phyloP scores from a whole-genome alignment of 2,888 invertebrate genomes.

The Ctena decussata region DNA sequence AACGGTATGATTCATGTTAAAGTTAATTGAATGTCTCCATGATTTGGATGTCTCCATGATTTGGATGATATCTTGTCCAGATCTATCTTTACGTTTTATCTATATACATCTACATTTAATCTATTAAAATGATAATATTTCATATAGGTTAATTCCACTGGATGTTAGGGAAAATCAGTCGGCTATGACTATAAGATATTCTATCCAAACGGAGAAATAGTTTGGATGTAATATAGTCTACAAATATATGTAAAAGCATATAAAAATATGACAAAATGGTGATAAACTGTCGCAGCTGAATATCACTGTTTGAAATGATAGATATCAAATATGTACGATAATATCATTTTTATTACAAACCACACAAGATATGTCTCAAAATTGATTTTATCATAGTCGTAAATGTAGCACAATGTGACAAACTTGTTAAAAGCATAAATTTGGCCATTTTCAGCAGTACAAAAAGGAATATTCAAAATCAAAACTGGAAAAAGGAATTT shows the following conservation, averaged over 20 bases:
- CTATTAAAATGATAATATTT: slow-evolving; percentile 4
- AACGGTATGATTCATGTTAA: no score
- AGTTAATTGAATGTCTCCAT: background rate
- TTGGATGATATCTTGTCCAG: background rate
- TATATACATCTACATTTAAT: background rate
- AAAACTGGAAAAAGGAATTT: no score
- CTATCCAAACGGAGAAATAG: no score
- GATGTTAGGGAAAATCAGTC: background rate
- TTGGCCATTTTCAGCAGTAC: background rate
- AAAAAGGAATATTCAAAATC: no score
- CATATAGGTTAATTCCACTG: background rate
- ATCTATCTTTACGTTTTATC: background rate
- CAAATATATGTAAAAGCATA: background rate
- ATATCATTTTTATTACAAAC: background rate
- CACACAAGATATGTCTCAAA: background rate
- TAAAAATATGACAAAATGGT: slow-evolving; percentile 7
- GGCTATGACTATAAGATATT: background rate
- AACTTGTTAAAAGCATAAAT: slow-evolving; percentile 1
- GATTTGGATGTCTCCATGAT: background rate
- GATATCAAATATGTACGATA: background rate
- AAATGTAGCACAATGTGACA: background rate
- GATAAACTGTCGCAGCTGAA: background rate
- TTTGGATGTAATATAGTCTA: no score
- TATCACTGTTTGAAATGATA: background rate
- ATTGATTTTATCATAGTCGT: background rate